Conservation (phyloP, 2,113 vertebrate genomes). For the Mandrillus leucophaeus region DNA sequence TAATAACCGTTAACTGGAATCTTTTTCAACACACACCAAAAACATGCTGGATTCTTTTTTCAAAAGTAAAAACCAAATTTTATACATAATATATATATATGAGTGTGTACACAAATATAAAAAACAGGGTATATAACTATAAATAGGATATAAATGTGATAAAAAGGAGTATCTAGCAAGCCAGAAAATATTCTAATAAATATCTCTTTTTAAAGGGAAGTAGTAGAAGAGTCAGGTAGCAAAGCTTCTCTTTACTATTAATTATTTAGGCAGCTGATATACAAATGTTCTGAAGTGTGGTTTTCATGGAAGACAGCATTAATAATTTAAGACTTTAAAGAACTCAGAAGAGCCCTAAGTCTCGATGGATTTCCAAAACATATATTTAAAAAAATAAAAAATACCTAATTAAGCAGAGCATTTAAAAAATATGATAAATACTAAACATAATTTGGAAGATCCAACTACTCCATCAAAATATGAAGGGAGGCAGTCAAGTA, state of each 20-base stretch:
- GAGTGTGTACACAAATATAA: background rate
- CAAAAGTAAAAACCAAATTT: conserved; percentile 11
- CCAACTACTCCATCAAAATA: background rate
- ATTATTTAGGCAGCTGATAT: background rate
- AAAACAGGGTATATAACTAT: background rate
- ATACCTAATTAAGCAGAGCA: background rate
- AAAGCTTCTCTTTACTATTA: background rate
- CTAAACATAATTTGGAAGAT: conserved; percentile 40
- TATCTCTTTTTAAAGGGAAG: background rate
- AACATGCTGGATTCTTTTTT: conserved; percentile 2
- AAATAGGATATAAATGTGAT: background rate
- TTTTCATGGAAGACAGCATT: background rate
- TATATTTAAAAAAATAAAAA: background rate
- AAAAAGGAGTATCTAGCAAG: conserved; percentile 12
- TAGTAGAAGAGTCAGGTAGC: background rate
- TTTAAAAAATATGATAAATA: conserved; percentile 39
- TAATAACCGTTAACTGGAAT: conserved; percentile 1
- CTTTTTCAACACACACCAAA: conserved; percentile 28
- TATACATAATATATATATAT: background rate
- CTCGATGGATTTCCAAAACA: background rate
- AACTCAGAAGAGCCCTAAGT: background rate
- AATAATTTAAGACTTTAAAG: conserved; percentile 1
- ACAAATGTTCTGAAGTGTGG: background rate
- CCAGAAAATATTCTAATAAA: conserved; percentile 19
- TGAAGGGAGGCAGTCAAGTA: background rate